Conservation (phyloP, 2,797 vertebrate genomes). For the Momotus momota region DNA sequence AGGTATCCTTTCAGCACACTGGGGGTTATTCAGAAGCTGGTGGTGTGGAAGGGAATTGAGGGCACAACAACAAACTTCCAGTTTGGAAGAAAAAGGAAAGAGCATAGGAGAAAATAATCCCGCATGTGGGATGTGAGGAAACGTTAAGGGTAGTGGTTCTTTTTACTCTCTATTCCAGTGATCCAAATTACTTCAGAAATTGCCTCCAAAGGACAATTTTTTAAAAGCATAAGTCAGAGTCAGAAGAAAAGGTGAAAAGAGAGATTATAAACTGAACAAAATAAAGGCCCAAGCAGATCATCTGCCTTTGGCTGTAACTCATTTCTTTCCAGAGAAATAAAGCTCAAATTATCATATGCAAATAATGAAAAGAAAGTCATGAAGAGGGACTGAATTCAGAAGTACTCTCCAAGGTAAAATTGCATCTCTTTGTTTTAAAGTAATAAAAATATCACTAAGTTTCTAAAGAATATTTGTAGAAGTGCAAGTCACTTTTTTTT, state of each 20-base stretch:
- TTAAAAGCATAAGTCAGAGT: not conserved
- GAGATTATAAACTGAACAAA: not conserved
- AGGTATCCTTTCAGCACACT: rapidly evolving
- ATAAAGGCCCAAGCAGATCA: not conserved
- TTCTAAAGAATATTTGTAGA: not conserved
- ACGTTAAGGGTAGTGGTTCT: not conserved
- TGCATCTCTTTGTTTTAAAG: not conserved
- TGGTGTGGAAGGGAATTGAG: not conserved
- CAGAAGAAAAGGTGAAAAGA: not conserved
- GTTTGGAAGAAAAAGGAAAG: not conserved
- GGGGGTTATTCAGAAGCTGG: not conserved
- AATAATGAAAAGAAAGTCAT: not conserved
- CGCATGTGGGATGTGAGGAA: not conserved
- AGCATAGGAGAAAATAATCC: not conserved
- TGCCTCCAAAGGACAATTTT: not conserved
- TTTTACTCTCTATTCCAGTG: not conserved
- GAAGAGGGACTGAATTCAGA: not conserved
- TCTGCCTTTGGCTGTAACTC: not conserved
- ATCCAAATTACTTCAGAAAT: not conserved
- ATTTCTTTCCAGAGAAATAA: not conserved
- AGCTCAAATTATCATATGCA: not conserved
- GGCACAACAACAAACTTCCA: not conserved
- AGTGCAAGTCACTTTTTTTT: not conserved
- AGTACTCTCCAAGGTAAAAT: not conserved
- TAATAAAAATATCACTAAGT: not conserved